Evolutionary conservation across 1,140 invertebrate species (phyloP), one percentile per base, ranked within the genome.

Genomic region (Hetaerina americana): DNA sequence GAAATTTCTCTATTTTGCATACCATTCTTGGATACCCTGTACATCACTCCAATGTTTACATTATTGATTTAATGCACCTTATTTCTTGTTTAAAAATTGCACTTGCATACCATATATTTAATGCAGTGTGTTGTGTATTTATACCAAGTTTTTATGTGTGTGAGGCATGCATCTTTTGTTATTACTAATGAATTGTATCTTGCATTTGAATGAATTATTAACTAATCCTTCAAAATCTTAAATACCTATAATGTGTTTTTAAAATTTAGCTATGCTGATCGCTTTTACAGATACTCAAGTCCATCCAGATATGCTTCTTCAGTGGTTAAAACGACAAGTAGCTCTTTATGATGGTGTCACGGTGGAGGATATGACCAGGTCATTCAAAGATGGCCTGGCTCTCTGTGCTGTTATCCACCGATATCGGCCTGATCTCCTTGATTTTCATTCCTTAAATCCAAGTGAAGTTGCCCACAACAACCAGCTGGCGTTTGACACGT

Each of bases 401-500:
- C 82, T 95, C 70, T 93, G 90, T 83, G 91, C 91, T n/a, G 88
- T 95, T 31, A 87, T 95, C 74, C 86, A 90, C 79, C 88, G 90
- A 75, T 96, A 95, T 82, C 84, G 93, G 74, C 94, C 94, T n/a
- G 91, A 95, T 83, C 82, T 96, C 24, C 85, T 96, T 69, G 91
- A 94, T 77, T 90, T 89, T 76, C 80, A 83, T 75, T 83, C 85
- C 29, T 81, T 94, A 28, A 85, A 87, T 72, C 81, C 85, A 71
- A 85, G 88, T 69, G 88, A 91, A 75, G 79, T 79, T 26, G 78
- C 84, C 15, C 84, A 86, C 75, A 93, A 92, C 78, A 92, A 92
- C 81, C 90, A 94, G 78, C 76, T 92, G 70, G 92, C 91, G 22
- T 94, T 94, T 80, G 89, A 92, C 78, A 85, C 90, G 69, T 84